Conservation (phyloP, 2,888 invertebrate genomes). For the Epinotia ramella region DNA sequence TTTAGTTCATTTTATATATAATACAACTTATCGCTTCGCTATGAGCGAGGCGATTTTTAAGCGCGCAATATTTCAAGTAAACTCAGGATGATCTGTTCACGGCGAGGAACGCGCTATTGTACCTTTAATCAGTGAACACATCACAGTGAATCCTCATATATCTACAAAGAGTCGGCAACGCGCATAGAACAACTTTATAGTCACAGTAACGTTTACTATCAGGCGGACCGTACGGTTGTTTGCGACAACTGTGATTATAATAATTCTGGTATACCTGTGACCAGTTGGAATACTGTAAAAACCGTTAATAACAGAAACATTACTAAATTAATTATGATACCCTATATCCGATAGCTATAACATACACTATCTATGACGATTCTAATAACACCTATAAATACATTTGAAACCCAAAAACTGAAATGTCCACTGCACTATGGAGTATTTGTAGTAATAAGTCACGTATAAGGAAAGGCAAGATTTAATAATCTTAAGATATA, state of each 20-base stretch:
- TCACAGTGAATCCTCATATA: too few species aligned
- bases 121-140: too few species aligned
- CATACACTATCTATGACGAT: constrained; percentile 48
- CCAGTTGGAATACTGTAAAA: constrained; percentile 38
- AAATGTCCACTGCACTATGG: background rate
- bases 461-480: too few species aligned
- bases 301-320: constrained; percentile 20
- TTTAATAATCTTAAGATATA: too few species aligned
- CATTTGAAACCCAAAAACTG: constrained; percentile 19
- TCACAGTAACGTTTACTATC: background rate
- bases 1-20: background rate
- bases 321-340: constrained; percentile 35
- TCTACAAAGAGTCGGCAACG: background rate
- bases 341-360: constrained; percentile 50
- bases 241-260: background rate
- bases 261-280: constrained; percentile 13
- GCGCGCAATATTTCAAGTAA: too few species aligned
- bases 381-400: constrained; percentile 53
- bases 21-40: background rate
- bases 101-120: too few species aligned
- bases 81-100: too few species aligned
- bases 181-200: background rate
- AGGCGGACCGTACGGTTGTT: too few species aligned
- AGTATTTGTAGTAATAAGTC: background rate
- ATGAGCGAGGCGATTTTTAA: too few species aligned